Evolutionary conservation across 2,113 vertebrate species (phyloP).

Genomic region (Atrichornis clamosus): DNA sequence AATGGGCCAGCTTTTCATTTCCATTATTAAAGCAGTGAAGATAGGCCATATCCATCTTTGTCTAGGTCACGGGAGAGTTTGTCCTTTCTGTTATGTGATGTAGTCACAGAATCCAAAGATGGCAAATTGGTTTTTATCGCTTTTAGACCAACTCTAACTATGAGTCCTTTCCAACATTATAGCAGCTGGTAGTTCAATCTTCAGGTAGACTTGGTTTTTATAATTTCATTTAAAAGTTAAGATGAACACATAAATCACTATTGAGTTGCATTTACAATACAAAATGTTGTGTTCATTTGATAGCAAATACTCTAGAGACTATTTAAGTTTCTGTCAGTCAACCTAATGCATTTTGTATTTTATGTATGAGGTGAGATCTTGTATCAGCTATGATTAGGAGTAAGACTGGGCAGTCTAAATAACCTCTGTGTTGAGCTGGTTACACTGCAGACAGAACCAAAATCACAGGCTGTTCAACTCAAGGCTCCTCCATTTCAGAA

Average conservation of each 20-base stretch:
- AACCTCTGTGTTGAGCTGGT: not conserved
- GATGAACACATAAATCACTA: not conserved
- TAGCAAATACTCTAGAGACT: not conserved
- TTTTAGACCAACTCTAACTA: not conserved
- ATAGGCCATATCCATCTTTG: not conserved
- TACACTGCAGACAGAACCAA: not conserved
- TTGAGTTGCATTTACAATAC: not conserved
- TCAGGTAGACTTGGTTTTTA: not conserved
- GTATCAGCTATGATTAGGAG: not conserved
- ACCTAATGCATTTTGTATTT: not conserved
- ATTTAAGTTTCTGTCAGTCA: not conserved
- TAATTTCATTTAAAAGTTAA: not conserved
- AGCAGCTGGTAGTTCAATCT: not conserved
- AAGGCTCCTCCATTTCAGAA: not conserved
- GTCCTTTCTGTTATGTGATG: not conserved
- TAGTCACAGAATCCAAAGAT: not conserved
- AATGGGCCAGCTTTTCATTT: not conserved
- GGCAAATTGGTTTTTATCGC: not conserved
- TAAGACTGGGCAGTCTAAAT: not conserved
- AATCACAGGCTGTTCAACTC: not conserved
- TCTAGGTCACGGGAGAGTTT: not conserved
- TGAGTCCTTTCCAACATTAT: not conserved
- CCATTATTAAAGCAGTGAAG: not conserved
- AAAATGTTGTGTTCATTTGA: constrained; percentile 4
- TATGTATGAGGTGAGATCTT: not conserved